Base-by-base conservation (phyloP, 1,140 invertebrate genomes). In the Aricia agestis region DNA sequence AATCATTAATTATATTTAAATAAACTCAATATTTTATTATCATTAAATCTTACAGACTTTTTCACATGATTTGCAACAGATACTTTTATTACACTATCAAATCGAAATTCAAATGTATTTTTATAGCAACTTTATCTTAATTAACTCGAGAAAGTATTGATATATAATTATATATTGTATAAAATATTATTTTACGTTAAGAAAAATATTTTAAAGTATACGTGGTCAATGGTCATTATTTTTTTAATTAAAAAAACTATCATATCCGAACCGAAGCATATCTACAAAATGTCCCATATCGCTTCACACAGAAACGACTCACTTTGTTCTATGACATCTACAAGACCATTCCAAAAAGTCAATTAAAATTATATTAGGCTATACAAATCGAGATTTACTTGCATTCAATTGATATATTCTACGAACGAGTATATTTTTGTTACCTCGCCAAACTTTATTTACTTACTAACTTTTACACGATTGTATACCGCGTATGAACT, bases 341-440 rank as follows among this genome's bases (percentile, higher is more conserved):
- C 76, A 81, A 81, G 83, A 86, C 84, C 83, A 87, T 79, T 80
- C 77, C 77, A 77, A 79, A 36, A 77, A 82, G 86, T 88, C 86
- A 88, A 88, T 88, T 86, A 86, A 79, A 77, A 68, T 52, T 78
- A 82, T 78, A 83, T 76, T 79, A 79, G 74, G 77, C 75, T 78
- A 76, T 73, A 77, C 69, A 69, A 74, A 69, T 72, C 65, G 59
- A 70, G 61, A 70, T 77, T 72, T 77, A 77, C 70, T 72, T 57
- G 72, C 72, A 72, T 71, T 72, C 71, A 69, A 72, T 72, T 18
- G 67, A 68, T 72, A 70, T 52, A 68, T 52, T 52, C 68, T 69
- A 59, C 45, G 59, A 59, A 18, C 58, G 58, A 59, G 19, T 74
- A 77, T 72, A 72, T 77, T 73, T 79, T 76, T 72, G 59, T 72